Percentiles rank a stretch among this genome's conserved stretches.
These are phyloP conservation scores for Euura saliciscinereae DNA, from an alignment of 1,140 invertebrate species.

Conservation along the genomic window DNA sequence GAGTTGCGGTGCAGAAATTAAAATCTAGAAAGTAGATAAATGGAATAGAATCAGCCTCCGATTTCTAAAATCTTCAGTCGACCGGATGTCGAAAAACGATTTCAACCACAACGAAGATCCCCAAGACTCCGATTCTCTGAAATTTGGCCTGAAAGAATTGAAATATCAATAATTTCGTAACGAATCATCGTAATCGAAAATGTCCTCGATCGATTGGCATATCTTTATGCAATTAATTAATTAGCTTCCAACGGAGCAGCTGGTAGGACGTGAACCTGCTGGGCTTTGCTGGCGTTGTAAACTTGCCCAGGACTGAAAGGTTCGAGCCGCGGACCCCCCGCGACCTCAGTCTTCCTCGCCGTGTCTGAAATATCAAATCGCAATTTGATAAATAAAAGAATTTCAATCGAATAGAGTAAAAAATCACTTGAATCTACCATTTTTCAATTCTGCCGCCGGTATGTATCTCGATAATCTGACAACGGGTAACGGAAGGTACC, in stretches of 20 bases:
- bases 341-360: conserved; percentile 48
- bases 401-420: conserved; percentile 2
- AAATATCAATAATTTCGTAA: no score
- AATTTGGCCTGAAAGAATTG: no score
- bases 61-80: neutral
- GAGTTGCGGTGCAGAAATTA: neutral
- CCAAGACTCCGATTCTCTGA: no score
- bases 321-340: conserved; percentile 70
- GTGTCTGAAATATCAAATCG: conserved; percentile 36
- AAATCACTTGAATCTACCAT: conserved; percentile 57
- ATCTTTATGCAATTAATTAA: conserved; percentile 2
- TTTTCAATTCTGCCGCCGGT: conserved; percentile 72
- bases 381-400: conserved; percentile 27
- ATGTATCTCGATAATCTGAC: conserved; percentile 92
- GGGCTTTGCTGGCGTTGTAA: conserved; percentile 86
- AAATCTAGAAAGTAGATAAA: neutral
- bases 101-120: no score
- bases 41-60: neutral
- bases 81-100: no score
- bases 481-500: conserved; percentile 85
- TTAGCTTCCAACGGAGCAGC: conserved; percentile 48
- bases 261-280: conserved; percentile 85
- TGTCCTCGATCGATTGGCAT: no score
- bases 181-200: no score
- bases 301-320: conserved; percentile 87